Percentiles rank a stretch among this genome's conserved stretches.
Evolutionary conservation across 2,888 invertebrate genomes (phyloP).

Genomic region (Globia sparganii): DNA sequence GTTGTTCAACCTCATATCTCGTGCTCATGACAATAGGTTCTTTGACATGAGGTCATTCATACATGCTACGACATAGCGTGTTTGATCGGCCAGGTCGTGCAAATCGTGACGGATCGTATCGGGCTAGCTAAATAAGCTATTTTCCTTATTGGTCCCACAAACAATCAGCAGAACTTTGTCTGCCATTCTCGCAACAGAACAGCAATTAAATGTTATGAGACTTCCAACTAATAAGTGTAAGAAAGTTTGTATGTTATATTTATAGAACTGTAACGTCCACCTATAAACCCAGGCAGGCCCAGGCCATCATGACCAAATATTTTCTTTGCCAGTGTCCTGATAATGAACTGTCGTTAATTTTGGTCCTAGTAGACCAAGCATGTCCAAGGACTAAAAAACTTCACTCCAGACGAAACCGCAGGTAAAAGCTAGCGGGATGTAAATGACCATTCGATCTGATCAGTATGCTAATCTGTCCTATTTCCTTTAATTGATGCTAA

Average conservation of each 20-base stretch:
- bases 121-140: conserved; percentile 49
- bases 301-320: not conserved
- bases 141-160: conserved; percentile 48
- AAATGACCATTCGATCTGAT: conserved; percentile 44
- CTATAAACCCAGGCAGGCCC: not conserved
- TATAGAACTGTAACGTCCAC: not conserved
- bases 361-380: not conserved
- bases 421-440: not conserved
- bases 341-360: not conserved
- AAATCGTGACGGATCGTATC: conserved; percentile 56
- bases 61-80: conserved; percentile 32
- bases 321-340: not conserved
- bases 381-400: not conserved
- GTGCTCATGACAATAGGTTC: conserved; percentile 49
- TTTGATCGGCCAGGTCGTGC: conserved; percentile 45
- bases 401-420: not conserved
- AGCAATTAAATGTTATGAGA: not conserved
- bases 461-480: conserved; percentile 45
- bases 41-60: conserved; percentile 52
- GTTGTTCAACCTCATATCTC: conserved; percentile 50
- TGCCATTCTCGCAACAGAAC: conserved; percentile 7
- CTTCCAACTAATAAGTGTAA: not conserved
- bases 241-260: not conserved
- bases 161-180: conserved; percentile 20
- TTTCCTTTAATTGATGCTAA: conserved; percentile 57